Evolutionary conservation across 2,888 invertebrate species (phyloP), one percentile per base, ranked within the genome.

Genomic region (Netelia fuscicornis): DNA sequence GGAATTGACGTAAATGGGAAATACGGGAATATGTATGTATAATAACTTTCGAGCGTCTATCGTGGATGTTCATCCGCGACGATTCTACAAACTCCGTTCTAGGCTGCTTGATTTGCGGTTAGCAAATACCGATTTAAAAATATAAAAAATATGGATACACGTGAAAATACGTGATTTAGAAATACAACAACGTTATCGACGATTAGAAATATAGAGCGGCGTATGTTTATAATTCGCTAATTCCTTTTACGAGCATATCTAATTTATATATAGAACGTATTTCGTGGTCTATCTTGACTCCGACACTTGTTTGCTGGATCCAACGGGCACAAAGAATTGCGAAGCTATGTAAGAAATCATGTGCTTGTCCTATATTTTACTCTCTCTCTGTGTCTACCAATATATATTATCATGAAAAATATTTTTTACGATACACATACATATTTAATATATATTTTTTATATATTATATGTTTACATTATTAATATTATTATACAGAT

Each of bases 231-330:
- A 60, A 62, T 74, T 74, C 30, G 60, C 64, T 17, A 74, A 74
- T 67, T 68, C 75, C 74, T 60, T 80, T 80, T 76, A 80, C 70
- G 75, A 79, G 58, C 58, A 71, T 79, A 76, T 64, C 58, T 70
- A 83, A 83, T 76, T 71, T 75, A 56, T 25, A 78, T 44, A 62
- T 54, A 54, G 48, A 23, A 70, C 54, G 60, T 64, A 72, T 62
- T 72, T 71, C 56, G 17, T 56, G 56, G 65, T 58, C 25, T 44
- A 79, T 79, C 44, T 78, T 60, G 64, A 56, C 74, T 64, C 44
- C 42, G 1, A n/a, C 67, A 68, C 79, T 75, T 79, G 67, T 76
- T 77, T 65, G 68, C 81, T 72, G 25, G 11, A 48, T 13, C 11
- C 48, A 13, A 37, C 0, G 37, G 8, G 6, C 0, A 8, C 6